Evolutionary conservation across 2,797 vertebrate genomes (phyloP).

Genomic region (Pseudopleuronectes americanus): DNA sequence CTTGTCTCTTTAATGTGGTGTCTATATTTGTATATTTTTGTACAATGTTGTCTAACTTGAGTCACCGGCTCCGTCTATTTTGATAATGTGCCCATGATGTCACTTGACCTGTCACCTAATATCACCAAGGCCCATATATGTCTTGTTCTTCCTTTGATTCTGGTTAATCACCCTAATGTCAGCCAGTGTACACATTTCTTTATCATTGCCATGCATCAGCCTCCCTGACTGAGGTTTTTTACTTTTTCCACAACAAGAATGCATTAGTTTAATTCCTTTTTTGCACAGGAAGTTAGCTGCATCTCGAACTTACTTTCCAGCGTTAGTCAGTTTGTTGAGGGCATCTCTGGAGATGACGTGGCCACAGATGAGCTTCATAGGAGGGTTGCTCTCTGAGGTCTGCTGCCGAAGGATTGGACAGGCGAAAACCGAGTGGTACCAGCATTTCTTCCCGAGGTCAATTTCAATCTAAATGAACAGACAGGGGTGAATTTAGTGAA

Average conservation of each 20-base stretch:
- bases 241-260: background rate
- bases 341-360: constrained; percentile 94
- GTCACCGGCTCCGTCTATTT: too few species aligned
- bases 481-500: background rate
- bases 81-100: too few species aligned
- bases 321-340: constrained; percentile 94
- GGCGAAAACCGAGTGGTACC: constrained; percentile 95
- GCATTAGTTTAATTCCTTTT: background rate
- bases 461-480: constrained; percentile 87
- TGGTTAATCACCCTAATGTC: too few species aligned
- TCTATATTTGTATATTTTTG: too few species aligned
- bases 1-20: too few species aligned
- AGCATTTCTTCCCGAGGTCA: constrained; percentile 94
- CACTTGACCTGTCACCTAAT: too few species aligned
- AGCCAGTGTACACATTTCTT: too few species aligned
- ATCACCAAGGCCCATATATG: too few species aligned
- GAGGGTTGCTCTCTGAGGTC: constrained; percentile 92
- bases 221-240: too few species aligned
- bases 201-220: too few species aligned
- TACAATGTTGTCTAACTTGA: too few species aligned
- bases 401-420: constrained; percentile 94
- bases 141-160: too few species aligned
- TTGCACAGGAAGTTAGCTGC: background rate
- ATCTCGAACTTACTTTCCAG: constrained; percentile 88
- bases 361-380: constrained; percentile 95